These are phyloP conservation scores for Hormaphis cornu DNA, from an alignment of 1,140 invertebrate species.

Conservation along the genomic window DNA sequence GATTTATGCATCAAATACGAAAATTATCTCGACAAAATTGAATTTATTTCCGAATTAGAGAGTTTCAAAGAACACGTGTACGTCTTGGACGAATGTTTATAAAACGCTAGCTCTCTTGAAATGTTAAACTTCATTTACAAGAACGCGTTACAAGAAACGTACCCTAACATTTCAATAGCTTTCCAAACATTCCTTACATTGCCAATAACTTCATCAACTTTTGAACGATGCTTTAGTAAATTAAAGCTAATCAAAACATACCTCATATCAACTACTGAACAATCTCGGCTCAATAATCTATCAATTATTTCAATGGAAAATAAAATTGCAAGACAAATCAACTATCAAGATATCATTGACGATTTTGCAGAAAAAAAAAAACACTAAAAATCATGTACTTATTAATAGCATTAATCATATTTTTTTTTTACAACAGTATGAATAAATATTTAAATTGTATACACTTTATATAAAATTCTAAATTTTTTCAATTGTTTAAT, in stretches of 20 bases:
- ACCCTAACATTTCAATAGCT: background rate
- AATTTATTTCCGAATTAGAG: conserved; percentile 10
- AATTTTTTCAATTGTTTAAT: no score
- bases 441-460: no score
- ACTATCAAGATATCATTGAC: no score
- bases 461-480: no score
- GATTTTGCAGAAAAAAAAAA: background rate
- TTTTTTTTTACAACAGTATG: no score
- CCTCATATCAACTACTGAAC: background rate
- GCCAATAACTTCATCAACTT: background rate
- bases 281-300: background rate
- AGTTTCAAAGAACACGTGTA: background rate
- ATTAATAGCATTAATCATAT: no score
- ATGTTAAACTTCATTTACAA: background rate
- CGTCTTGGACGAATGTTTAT: background rate
- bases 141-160: background rate
- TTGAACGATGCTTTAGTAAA: background rate
- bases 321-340: background rate
- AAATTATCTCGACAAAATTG: background rate
- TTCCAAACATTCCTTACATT: background rate
- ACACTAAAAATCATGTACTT: no score
- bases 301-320: background rate
- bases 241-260: background rate
- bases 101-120: background rate
- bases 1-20: conserved; percentile 9